These are phyloP conservation scores for Acanthosoma haemorrhoidale DNA, from an alignment of 2,888 invertebrate genomes.

Conservation along the genomic window DNA sequence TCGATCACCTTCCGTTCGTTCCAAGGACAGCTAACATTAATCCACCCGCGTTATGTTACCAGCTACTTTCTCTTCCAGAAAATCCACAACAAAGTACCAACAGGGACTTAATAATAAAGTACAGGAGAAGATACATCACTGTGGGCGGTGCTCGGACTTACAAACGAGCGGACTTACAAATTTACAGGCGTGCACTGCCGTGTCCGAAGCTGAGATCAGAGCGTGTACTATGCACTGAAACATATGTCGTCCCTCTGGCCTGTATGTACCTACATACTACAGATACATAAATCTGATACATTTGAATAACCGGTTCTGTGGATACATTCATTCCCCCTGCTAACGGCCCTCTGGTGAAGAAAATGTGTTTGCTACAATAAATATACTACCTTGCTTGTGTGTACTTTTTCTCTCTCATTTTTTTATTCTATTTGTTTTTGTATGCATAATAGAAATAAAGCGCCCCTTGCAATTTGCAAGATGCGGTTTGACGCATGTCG, in stretches of 20 bases:
- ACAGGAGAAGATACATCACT: not conserved
- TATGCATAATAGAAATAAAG: not conserved
- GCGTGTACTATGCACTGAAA: not conserved
- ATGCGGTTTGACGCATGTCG: not conserved
- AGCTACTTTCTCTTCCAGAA: too few relatives aligned
- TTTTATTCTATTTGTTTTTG: not conserved
- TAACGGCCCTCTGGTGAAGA: not conserved
- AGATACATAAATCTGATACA: not conserved
- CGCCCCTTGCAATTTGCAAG: not conserved
- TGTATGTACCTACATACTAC: not conserved
- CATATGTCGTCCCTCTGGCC: not conserved
- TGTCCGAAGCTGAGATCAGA: not conserved
- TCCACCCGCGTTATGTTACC: too few relatives aligned
- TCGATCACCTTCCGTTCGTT: too few relatives aligned
- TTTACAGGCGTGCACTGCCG: not conserved
- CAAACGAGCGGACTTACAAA: not conserved
- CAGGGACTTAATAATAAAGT: not conserved
- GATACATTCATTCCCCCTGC: too few relatives aligned
- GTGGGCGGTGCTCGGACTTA: too few relatives aligned
- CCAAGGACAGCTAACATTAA: too few relatives aligned
- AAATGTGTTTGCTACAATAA: not conserved
- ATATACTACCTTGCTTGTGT: not conserved
- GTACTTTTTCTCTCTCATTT: not conserved
- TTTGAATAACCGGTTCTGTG: not conserved
- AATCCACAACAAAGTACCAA: too few relatives aligned